phyloP scores from a whole-genome alignment of 2,888 invertebrate genomes.

The Empis livida region DNA sequence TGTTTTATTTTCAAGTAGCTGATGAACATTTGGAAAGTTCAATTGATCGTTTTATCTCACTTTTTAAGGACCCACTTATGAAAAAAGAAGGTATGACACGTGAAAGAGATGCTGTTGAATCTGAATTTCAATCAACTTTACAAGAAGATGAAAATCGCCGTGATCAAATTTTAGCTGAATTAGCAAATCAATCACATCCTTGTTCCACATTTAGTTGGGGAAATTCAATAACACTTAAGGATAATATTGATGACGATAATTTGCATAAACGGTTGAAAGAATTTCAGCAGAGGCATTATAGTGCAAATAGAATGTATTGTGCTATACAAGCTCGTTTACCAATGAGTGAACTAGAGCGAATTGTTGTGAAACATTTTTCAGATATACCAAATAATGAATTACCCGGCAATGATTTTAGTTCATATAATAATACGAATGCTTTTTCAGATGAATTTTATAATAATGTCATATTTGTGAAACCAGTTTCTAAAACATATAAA shows the following conservation, averaged over 20 bases:
- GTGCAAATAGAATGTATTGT: conserved; percentile 77
- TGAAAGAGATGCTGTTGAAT: conserved; percentile 79
- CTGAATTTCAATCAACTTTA: conserved; percentile 72
- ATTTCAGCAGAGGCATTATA: conserved; percentile 66
- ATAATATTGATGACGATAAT: conserved; percentile 50
- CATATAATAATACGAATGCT: conserved; percentile 27
- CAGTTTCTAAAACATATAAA: conserved; percentile 58
- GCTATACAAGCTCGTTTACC: conserved; percentile 54
- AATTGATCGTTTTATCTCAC: conserved; percentile 70
- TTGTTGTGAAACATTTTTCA: conserved; percentile 47
- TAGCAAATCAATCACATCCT: conserved; percentile 58
- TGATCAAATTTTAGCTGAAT: conserved; percentile 55
- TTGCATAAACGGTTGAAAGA: conserved; percentile 58
- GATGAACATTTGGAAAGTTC: conserved; percentile 62
- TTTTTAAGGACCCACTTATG: conserved; percentile 79
- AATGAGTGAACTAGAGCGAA: conserved; percentile 29
- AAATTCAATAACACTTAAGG: conserved; percentile 58
- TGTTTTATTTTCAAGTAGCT: conserved; percentile 80
- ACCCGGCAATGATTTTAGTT: conserved; percentile 47
- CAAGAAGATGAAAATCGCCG: conserved; percentile 62
- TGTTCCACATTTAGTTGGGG: conserved; percentile 74
- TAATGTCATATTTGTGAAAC: conserved; percentile 53
- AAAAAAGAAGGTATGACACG: conserved; percentile 70
- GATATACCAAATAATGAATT: conserved; percentile 53
- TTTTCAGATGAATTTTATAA: conserved; percentile 28